Evolutionary conservation across 2,113 vertebrate species (phyloP).

Genomic region (Callionymus lyra): DNA sequence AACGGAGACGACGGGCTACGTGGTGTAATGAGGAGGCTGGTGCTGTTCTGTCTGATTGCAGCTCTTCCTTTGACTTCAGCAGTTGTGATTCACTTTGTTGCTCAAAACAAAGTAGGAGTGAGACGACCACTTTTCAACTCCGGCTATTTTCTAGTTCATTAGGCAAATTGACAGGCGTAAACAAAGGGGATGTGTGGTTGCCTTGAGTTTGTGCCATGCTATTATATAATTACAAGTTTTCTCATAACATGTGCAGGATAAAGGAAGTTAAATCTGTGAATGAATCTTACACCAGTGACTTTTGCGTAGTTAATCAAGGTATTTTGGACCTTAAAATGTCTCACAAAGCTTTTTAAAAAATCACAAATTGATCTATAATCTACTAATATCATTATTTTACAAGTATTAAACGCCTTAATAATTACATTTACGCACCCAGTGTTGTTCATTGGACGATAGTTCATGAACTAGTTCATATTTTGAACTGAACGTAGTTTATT

Average conservation of each 20-base stretch:
- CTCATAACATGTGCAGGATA: neutral
- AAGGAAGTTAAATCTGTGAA: no score
- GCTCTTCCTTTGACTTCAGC: constrained; percentile 14
- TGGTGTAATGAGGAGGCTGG: constrained; percentile 19
- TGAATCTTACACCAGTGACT: no score
- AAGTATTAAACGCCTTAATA: no score
- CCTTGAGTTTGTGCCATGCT: constrained; percentile 6
- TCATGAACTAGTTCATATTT: no score
- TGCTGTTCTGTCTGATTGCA: constrained; percentile 29
- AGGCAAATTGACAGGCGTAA: constrained; percentile 39
- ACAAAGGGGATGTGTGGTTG: constrained; percentile 26
- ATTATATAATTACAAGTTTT: constrained; percentile 26
- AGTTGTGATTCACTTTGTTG: constrained; percentile 26
- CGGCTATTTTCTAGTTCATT: constrained; percentile 47
- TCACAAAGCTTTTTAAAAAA: no score
- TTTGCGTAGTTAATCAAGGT: no score
- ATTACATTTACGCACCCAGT: no score
- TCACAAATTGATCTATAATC: no score
- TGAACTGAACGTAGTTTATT: no score
- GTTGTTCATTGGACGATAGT: no score
- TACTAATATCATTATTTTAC: no score
- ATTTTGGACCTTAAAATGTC: no score
- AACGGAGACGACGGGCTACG: constrained; percentile 18
- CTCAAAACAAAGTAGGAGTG: constrained; percentile 12
- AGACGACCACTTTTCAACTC: constrained; percentile 38